Evolutionary conservation across 2,113 vertebrate genomes (phyloP), one percentile per base, ranked within the genome.

Genomic region (Sylvia atricapilla): DNA sequence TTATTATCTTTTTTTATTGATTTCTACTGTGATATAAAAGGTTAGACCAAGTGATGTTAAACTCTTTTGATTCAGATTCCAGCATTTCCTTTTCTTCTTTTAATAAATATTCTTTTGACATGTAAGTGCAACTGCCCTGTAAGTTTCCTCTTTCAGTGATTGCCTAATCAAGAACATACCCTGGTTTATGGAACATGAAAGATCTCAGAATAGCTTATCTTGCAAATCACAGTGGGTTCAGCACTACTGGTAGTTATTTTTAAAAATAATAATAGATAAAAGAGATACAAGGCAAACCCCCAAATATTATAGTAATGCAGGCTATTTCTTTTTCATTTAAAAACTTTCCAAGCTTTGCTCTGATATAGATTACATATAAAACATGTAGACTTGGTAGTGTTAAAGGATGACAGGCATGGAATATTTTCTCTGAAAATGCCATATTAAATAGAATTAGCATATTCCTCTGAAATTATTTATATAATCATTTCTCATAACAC

Each of bases 141-240:
- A 44, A 76, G 16, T 76, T 90, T 75, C 15, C 33, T 64, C 22
- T 86, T 87, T 82, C 62, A 85, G 15, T 72, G 12, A 69, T 2
- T 79, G 58, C 16, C 24, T 87, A 47, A 59, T 58, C 44, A 79
- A 84, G 73, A 92, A 73, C 9, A 50, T 50, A 72, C 3, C 7
- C 35, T 63, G 30, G n/a, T 63, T 92, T 89, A 75, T 35, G 60
- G 60, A 88, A 86, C 39, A 84, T 47, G 76, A 80, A 90, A 55
- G 21, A 81, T 43, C 12, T 88, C 55, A 81, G 39, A 86, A 70
- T 2, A 77, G 13, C 24, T 94, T 66, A 77, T 53, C 46, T 88
- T 80, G 33, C 64, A 77, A 35, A 70, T 69, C 22, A 66, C 30
- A 52, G 28, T 74, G 64, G 23, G 10, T 47, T 90, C 87, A 31